Percentiles rank a stretch among this genome's conserved stretches.
Conservation (phyloP, 2,113 vertebrate species). For the Micronycteris hirsuta region DNA sequence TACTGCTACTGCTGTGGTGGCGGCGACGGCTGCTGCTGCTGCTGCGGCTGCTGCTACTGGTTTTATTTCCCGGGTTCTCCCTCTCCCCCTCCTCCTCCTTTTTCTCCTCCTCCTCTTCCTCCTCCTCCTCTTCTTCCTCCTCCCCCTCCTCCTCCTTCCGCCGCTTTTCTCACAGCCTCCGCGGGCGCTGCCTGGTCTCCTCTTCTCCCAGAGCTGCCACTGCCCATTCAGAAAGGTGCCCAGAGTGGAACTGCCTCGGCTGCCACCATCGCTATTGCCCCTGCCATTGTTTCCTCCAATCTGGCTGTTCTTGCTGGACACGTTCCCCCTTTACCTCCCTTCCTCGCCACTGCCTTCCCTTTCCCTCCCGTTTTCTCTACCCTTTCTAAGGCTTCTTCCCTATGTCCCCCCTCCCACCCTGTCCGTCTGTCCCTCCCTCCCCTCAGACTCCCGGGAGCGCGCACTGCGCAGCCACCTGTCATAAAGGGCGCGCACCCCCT, state of each 20-base stretch:
- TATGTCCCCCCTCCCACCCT: constrained; percentile 35
- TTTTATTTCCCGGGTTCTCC: constrained; percentile 80
- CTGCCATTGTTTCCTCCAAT: constrained; percentile 74
- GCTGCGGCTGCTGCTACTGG: constrained; percentile 61
- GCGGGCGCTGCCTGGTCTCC: constrained; percentile 57
- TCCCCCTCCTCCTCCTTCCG: constrained; percentile 75
- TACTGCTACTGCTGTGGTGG: neutral
- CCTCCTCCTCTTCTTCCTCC: constrained; percentile 75
- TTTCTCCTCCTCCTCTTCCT: neutral
- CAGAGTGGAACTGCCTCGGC: constrained; percentile 31
- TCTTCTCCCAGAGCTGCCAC: constrained; percentile 38
- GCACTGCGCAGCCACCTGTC: constrained; percentile 83
- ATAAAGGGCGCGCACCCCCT: constrained; percentile 87
- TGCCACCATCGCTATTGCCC: constrained; percentile 64
- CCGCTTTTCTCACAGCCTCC: constrained; percentile 61
- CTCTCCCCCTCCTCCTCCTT: constrained; percentile 67
- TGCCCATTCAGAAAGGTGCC: constrained; percentile 75
- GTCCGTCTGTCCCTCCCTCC: constrained; percentile 50
- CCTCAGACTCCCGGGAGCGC: constrained; percentile 64
- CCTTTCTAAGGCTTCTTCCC: constrained; percentile 21
- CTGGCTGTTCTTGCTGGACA: constrained; percentile 51
- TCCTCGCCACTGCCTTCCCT: constrained; percentile 23
- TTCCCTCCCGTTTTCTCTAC: neutral
- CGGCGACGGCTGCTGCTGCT: neutral
- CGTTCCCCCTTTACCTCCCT: neutral